phyloP scores from a whole-genome alignment of 1,140 invertebrate genomes.

The Apis cerana region DNA sequence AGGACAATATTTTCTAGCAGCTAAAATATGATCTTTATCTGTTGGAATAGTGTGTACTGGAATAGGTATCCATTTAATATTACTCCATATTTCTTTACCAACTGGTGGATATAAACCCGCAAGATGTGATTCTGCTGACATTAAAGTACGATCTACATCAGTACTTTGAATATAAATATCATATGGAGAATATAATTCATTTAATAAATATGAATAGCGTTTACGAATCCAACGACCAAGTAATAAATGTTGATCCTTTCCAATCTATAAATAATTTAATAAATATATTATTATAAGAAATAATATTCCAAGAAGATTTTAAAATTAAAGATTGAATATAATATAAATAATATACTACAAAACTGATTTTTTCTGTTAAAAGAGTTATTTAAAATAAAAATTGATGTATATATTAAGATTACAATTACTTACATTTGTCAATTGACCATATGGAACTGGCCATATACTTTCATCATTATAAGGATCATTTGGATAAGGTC shows the following conservation, averaged over 20 bases:
- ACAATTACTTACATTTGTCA: conserved; percentile 87
- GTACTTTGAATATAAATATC: conserved; percentile 90
- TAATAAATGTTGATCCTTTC: conserved; percentile 89
- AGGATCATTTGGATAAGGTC: conserved; percentile 90
- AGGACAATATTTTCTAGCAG: conserved; percentile 85
- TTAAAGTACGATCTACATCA: conserved; percentile 93
- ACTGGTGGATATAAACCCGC: conserved; percentile 90
- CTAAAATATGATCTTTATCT: conserved; percentile 85
- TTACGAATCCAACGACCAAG: conserved; percentile 90
- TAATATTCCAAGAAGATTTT: background rate
- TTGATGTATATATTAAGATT: background rate
- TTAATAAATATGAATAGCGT: conserved; percentile 85
- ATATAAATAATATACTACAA: background rate
- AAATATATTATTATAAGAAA: conserved; percentile 3
- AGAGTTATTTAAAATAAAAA: background rate
- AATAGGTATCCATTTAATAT: conserved; percentile 93
- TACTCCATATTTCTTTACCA: conserved; percentile 85
- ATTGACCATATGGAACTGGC: conserved; percentile 89
- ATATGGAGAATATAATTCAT: conserved; percentile 79
- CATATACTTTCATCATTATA: conserved; percentile 86
- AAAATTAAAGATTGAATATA: background rate
- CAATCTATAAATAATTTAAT: conserved; percentile 81
- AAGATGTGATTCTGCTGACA: conserved; percentile 92
- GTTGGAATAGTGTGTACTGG: conserved; percentile 91
- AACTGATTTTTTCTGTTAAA: background rate